Conservation (phyloP, 92 coral and sea anemone species). For the Porites evermanni region DNA sequence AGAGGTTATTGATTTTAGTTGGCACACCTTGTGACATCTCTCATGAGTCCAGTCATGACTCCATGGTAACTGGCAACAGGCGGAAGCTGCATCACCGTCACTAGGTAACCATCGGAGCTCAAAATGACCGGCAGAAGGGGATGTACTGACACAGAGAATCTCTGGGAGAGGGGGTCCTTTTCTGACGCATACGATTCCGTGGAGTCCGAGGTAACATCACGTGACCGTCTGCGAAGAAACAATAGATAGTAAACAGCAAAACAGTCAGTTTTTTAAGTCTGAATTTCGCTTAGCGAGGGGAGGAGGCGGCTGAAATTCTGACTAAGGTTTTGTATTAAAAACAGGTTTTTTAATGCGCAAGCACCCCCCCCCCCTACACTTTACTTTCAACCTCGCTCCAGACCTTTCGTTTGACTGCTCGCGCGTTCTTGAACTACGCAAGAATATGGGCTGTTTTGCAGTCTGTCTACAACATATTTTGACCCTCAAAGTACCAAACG, state of each 20-base stretch:
- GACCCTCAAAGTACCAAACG: too few species aligned
- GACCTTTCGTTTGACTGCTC: too few species aligned
- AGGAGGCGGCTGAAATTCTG: too few species aligned
- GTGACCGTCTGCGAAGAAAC: constrained; percentile 49
- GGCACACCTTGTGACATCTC: constrained; percentile 71
- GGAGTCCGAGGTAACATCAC: constrained; percentile 58
- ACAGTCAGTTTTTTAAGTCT: not conserved
- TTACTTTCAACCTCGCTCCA: too few species aligned
- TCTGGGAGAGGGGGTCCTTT: constrained; percentile 80
- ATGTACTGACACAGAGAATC: constrained; percentile 88
- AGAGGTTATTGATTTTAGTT: not conserved
- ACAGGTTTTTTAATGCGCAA: too few species aligned
- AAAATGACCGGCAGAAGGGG: constrained; percentile 81
- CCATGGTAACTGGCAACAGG: constrained; percentile 75
- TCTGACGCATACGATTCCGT: constrained; percentile 80
- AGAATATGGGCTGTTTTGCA: too few species aligned
- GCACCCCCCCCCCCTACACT: too few species aligned
- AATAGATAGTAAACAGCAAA: too few species aligned
- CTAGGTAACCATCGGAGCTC: constrained; percentile 95
- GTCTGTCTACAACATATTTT: too few species aligned
- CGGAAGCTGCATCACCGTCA: constrained; percentile 90
- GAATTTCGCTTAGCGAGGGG: too few species aligned
- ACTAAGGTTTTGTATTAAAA: too few species aligned
- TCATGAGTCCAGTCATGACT: constrained; percentile 76
- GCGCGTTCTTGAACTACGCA: too few species aligned